Conservation (phyloP, 2,888 invertebrate species). For the Drosophila nr. medialis region DNA sequence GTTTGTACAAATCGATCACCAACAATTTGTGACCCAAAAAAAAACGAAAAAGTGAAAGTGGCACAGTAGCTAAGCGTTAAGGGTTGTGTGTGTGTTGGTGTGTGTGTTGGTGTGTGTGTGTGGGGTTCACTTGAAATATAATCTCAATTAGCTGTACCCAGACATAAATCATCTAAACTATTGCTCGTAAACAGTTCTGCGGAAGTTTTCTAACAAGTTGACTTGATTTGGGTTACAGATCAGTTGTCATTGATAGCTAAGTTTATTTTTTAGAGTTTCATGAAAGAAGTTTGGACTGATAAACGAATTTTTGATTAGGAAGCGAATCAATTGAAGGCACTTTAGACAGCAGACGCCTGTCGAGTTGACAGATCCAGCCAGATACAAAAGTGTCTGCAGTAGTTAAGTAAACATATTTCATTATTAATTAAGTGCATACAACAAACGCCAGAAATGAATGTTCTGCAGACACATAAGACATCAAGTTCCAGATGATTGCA, state of each 20-base stretch:
- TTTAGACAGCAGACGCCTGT: conserved; percentile 41
- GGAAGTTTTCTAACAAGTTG: conserved; percentile 44
- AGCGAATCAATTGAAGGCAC: conserved; percentile 11
- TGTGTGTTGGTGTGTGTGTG: not conserved
- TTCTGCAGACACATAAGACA: conserved; percentile 22
- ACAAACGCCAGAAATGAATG: conserved; percentile 9
- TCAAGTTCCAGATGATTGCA: conserved; percentile 16
- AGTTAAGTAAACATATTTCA: not conserved
- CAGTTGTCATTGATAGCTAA: conserved; percentile 45
- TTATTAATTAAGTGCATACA: conserved; percentile 1
- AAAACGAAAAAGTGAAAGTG: conserved; percentile 52
- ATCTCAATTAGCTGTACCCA: conserved; percentile 70
- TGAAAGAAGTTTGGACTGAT: conserved; percentile 30
- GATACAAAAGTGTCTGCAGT: conserved; percentile 23
- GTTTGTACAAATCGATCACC: conserved; percentile 76
- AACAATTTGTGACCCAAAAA: conserved; percentile 14
- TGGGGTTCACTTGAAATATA: conserved; percentile 43
- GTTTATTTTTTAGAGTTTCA: conserved; percentile 17
- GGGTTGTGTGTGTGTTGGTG: not conserved
- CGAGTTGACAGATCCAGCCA: conserved; percentile 3
- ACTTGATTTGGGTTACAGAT: conserved; percentile 69
- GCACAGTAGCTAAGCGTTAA: conserved; percentile 35
- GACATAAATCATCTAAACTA: conserved; percentile 63
- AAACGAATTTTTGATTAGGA: conserved; percentile 27
- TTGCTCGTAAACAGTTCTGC: conserved; percentile 19